Evolutionary conservation across 2,797 vertebrate species (phyloP).

Genomic region (Eulemur albifrons): DNA sequence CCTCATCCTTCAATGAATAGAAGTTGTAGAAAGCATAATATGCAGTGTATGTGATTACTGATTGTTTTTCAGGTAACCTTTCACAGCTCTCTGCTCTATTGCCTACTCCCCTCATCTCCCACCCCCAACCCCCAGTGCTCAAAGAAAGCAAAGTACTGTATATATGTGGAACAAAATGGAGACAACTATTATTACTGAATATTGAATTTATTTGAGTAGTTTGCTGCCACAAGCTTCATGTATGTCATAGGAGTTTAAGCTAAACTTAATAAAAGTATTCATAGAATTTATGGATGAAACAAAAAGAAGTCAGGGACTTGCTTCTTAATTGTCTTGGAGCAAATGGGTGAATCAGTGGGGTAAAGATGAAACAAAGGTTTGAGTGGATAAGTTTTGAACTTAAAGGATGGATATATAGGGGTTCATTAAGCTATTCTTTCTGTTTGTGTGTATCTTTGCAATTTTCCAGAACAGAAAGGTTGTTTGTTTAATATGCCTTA

Average conservation of each 20-base stretch:
- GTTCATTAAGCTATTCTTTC: not conserved
- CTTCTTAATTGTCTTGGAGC: not conserved
- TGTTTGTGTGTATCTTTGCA: not conserved
- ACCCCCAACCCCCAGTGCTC: not conserved
- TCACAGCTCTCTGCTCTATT: not conserved
- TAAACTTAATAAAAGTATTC: not conserved
- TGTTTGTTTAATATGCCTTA: not conserved
- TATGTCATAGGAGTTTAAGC: not conserved
- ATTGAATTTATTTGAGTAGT: conserved; percentile 38
- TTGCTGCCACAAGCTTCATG: not conserved
- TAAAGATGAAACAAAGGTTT: not conserved
- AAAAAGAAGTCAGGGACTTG: not conserved
- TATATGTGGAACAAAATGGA: not conserved
- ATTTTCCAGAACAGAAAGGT: not conserved
- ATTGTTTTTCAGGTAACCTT: conserved; percentile 58
- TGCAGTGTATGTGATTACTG: conserved; percentile 28
- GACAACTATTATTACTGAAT: not conserved
- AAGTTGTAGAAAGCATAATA: conserved; percentile 30
- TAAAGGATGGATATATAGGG: not conserved
- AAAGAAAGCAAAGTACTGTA: not conserved
- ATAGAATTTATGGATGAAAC: not conserved
- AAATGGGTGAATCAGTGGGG: not conserved
- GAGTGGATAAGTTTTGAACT: not conserved
- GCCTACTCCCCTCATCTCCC: not conserved
- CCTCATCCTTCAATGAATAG: conserved; percentile 58